Percentiles rank a stretch among this genome's conserved stretches.
Conservation (phyloP, 1,140 invertebrate species). For the Drosophila ambigua region DNA sequence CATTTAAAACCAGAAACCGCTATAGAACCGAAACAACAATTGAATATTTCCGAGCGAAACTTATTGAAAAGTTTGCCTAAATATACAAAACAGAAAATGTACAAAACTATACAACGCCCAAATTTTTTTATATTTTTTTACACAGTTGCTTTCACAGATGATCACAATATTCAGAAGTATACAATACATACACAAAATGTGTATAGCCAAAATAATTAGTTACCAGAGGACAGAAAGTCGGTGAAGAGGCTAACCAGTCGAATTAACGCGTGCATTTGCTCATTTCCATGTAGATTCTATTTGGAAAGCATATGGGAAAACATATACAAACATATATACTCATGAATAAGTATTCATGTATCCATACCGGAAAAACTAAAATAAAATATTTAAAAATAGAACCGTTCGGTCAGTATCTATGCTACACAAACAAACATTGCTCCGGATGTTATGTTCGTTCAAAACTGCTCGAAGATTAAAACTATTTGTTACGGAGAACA, state of each 20-base stretch:
- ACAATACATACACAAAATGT: not conserved
- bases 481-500: too few relatives aligned
- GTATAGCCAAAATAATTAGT: too few relatives aligned
- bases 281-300: not conserved
- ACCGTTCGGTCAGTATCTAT: not conserved
- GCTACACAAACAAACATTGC: not conserved
- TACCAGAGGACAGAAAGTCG: too few relatives aligned
- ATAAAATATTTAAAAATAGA: constrained; percentile 19
- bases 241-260: too few relatives aligned
- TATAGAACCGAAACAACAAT: not conserved
- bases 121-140: constrained; percentile 9
- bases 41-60: too few relatives aligned
- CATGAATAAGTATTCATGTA: not conserved
- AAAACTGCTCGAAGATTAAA: too few relatives aligned
- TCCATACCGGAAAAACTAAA: not conserved
- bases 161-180: not conserved
- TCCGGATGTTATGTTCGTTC: too few relatives aligned
- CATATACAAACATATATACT: not conserved
- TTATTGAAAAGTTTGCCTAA: too few relatives aligned
- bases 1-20: too few relatives aligned
- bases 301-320: not conserved
- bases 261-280: not conserved
- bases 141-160: not conserved
- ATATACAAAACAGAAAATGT: too few relatives aligned
- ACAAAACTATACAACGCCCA: constrained; percentile 21